Conservation (phyloP, 1,140 invertebrate genomes). For the Cydia pomonella region DNA sequence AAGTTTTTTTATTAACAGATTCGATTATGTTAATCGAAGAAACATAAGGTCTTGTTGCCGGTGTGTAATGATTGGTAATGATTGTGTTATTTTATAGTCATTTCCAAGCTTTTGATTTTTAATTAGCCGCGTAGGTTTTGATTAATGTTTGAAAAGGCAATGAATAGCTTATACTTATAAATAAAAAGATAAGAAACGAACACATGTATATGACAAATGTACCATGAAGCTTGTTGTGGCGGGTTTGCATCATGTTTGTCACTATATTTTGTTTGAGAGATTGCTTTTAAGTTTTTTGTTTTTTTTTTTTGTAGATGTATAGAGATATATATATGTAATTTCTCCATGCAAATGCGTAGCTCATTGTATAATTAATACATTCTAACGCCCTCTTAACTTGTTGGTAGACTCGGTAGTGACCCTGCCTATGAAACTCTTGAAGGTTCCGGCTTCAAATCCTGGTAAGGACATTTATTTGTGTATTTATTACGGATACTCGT, state of each 20-base stretch:
- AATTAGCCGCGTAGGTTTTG: constrained; percentile 10
- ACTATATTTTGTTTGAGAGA: not conserved
- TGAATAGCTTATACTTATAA: not conserved
- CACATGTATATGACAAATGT: not conserved
- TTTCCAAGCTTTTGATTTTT: constrained; percentile 16
- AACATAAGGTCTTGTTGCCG: not conserved
- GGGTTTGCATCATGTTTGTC: not conserved
- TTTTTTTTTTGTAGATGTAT: no score
- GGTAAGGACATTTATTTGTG: no score
- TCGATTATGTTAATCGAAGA: constrained; percentile 23
- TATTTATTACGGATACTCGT: no score
- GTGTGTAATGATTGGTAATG: constrained; percentile 22
- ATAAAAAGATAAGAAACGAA: not conserved
- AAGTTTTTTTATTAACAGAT: not conserved
- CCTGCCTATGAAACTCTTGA: no score
- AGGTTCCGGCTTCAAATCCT: no score
- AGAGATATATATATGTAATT: no score
- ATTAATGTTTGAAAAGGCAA: constrained; percentile 6
- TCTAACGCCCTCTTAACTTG: no score
- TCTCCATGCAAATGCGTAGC: no score
- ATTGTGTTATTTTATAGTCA: constrained; percentile 5
- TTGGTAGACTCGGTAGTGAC: no score
- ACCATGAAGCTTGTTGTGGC: not conserved
- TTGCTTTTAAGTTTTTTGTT: not conserved
- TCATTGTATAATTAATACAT: no score